Evolutionary conservation across 2,888 invertebrate species (phyloP).

Genomic region (Limnephilus marmoratus): DNA sequence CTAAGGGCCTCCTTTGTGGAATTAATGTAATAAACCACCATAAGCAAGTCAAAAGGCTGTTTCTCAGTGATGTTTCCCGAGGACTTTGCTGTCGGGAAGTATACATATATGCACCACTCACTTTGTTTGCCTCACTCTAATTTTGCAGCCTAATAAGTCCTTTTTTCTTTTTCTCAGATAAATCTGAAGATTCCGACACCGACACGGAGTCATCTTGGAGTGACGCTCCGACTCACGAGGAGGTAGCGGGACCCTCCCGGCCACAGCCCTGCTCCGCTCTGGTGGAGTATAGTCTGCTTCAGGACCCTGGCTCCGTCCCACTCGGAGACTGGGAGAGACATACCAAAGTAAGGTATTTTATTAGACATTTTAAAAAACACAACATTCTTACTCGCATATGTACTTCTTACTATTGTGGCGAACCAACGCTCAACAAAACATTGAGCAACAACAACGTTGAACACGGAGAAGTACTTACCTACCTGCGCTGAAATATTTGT

Average conservation of each 20-base stretch:
- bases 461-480: no score
- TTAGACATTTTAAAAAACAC: background rate
- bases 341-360: constrained; percentile 81
- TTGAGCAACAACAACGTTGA: no score
- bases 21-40: no score
- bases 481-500: no score
- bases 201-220: constrained; percentile 73
- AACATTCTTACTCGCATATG: background rate
- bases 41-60: no score
- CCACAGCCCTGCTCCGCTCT: constrained; percentile 68
- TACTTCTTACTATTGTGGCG: no score
- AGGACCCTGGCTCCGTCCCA: constrained; percentile 75
- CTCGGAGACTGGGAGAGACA: constrained; percentile 94
- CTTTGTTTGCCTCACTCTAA: background rate
- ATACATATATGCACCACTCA: no score
- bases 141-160: background rate
- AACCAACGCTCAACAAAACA: no score
- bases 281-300: constrained; percentile 79
- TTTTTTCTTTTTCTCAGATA: constrained; percentile 19
- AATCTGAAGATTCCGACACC: constrained; percentile 69
- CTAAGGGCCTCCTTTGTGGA: no score
- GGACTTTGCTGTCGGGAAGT: no score
- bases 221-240: constrained; percentile 67
- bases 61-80: no score
- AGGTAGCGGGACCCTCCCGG: constrained; percentile 42